A percentile compares a stretch with the other conserved stretches of the same genome.
These are phyloP conservation scores for Parnassius orleans DNA, from an alignment of 2,888 invertebrate genomes.

Conservation along the genomic window DNA sequence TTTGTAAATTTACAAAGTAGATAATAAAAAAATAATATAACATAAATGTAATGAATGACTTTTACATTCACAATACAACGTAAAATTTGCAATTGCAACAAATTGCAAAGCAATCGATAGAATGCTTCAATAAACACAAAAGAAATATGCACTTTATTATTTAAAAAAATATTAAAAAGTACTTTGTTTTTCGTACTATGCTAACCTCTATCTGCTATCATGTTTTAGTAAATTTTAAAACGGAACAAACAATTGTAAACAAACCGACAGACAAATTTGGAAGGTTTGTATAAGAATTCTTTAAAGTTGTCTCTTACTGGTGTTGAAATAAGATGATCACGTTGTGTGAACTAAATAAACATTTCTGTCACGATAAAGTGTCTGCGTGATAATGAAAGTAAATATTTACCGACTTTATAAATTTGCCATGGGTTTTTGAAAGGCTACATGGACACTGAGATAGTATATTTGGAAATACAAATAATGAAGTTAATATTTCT, in stretches of 20 bases:
- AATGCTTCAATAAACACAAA: too few species aligned
- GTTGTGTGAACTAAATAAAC: conserved; percentile 18
- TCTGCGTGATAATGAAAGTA: conserved; percentile 26
- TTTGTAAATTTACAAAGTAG: too few species aligned
- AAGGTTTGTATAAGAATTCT: conserved; percentile 14
- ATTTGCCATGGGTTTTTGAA: conserved; percentile 22
- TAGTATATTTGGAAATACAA: neutral
- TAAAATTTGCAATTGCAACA: too few species aligned
- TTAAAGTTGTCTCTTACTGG: conserved; percentile 7
- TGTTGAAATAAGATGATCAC: conserved; percentile 24
- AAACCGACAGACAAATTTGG: conserved; percentile 3
- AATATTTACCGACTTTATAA: conserved; percentile 24
- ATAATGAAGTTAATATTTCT: too few species aligned
- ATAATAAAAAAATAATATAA: too few species aligned
- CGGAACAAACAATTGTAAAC: conserved; percentile 3
- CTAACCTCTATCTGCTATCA: too few species aligned
- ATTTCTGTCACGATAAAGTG: conserved; percentile 27
- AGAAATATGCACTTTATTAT: too few species aligned
- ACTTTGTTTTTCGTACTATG: too few species aligned
- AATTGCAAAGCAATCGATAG: too few species aligned
- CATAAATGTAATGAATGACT: too few species aligned
- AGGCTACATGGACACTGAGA: conserved; percentile 10
- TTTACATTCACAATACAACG: too few species aligned
- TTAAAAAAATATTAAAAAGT: too few species aligned
- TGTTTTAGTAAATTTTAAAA: neutral